Conservation (phyloP, 2,888 invertebrate species). For the Trissolcus brochymenae region DNA sequence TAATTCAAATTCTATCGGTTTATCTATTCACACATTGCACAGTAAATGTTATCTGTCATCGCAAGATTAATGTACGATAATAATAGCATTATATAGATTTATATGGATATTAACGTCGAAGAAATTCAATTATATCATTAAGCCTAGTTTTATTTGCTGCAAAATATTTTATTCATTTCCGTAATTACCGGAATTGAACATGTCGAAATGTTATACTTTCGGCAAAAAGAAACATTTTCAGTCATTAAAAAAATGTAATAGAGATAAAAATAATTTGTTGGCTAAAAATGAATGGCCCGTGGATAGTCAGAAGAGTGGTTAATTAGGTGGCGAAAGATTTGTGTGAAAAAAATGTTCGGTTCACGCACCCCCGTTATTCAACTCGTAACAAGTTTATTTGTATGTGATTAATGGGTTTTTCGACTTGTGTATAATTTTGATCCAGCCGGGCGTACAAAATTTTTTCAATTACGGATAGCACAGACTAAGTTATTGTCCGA, state of each 20-base stretch:
- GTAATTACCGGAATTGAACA: no score
- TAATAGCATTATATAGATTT: constrained; percentile 31
- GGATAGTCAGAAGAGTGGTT: not conserved
- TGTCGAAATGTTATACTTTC: no score
- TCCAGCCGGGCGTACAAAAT: constrained; percentile 13
- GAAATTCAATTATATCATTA: constrained; percentile 11
- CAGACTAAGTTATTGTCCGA: constrained; percentile 5
- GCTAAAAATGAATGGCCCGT: not conserved
- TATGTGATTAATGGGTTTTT: constrained; percentile 54
- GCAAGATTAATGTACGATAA: constrained; percentile 45
- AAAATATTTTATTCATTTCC: not conserved
- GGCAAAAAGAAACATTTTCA: no score
- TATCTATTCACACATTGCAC: constrained; percentile 10
- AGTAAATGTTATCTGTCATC: constrained; percentile 37
- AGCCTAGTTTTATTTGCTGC: no score
- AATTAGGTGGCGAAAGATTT: constrained; percentile 44
- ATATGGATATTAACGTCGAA: constrained; percentile 26
- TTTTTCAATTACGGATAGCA: constrained; percentile 29
- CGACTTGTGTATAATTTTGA: constrained; percentile 49
- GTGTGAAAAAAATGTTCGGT: no score
- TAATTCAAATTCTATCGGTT: constrained; percentile 34
- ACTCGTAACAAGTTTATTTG: constrained; percentile 48
- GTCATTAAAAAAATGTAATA: no score
- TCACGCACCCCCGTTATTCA: constrained; percentile 44
- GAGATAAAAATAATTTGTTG: no score